Evolutionary conservation across 64 coral and sea anemone genomes (phyloP).

Genomic region (Dendrophyllia cribrosa): DNA sequence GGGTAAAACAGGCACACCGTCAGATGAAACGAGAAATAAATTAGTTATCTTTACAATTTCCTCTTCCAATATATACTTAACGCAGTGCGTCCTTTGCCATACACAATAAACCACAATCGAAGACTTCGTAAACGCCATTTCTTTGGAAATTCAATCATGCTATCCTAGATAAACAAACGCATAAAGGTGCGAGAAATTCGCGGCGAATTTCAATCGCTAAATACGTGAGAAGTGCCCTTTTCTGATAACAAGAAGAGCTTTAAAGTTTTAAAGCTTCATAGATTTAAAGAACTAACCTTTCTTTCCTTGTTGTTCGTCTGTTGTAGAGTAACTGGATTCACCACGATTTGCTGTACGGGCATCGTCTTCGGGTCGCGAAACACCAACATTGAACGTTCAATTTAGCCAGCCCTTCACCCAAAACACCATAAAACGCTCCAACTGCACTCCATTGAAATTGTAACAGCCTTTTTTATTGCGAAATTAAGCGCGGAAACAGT

Average conservation of each 20-base stretch:
- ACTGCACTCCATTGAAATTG: neutral
- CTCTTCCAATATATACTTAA: too few relatives aligned
- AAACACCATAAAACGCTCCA: neutral
- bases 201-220: neutral
- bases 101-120: too few relatives aligned
- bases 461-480: neutral
- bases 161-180: conserved; percentile 37
- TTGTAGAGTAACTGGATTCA: conserved; percentile 78
- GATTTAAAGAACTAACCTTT: conserved; percentile 71
- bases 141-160: neutral
- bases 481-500: neutral
- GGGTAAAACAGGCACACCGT: neutral
- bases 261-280: neutral
- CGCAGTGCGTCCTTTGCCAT: too few relatives aligned
- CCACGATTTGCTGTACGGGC: conserved; percentile 96
- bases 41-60: neutral
- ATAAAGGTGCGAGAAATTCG: neutral
- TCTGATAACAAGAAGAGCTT: neutral
- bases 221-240: neutral
- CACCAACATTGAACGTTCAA: conserved; percentile 29
- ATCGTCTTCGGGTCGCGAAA: conserved; percentile 61
- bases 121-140: neutral
- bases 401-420: neutral
- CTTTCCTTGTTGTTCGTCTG: conserved; percentile 91
- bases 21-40: neutral